These are phyloP conservation scores for Dinocampus coccinellae DNA, from an alignment of 2,888 invertebrate genomes.

Conservation along the genomic window DNA sequence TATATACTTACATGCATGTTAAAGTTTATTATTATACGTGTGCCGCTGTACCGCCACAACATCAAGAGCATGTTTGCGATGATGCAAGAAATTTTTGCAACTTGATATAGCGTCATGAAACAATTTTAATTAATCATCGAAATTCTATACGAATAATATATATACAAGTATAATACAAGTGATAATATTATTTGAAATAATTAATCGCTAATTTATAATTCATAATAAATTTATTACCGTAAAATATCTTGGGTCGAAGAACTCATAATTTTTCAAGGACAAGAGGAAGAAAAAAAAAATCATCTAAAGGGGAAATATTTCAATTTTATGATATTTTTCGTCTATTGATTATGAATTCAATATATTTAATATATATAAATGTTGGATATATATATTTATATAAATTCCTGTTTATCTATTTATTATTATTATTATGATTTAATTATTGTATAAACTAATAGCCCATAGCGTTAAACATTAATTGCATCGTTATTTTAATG, in stretches of 20 bases:
- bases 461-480: conserved; percentile 14
- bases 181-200: background rate
- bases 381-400: background rate
- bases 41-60: background rate
- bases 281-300: background rate
- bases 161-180: background rate
- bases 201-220: background rate
- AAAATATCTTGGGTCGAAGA: background rate
- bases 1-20: conserved; percentile 27
- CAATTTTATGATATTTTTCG: background rate
- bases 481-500: conserved; percentile 25
- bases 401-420: background rate
- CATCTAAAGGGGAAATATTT: background rate
- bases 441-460: background rate
- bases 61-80: conserved; percentile 7
- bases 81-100: conserved; percentile 30
- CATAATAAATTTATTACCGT: background rate
- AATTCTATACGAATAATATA: background rate
- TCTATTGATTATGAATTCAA: background rate
- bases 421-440: background rate
- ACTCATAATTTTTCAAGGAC: background rate
- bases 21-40: conserved; percentile 26
- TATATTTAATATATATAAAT: background rate
- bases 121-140: conserved; percentile 19
- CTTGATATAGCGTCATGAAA: conserved; percentile 4